phyloP scores from a whole-genome alignment of 23 tunicate species.

The Aplidium turbinatum region DNA sequence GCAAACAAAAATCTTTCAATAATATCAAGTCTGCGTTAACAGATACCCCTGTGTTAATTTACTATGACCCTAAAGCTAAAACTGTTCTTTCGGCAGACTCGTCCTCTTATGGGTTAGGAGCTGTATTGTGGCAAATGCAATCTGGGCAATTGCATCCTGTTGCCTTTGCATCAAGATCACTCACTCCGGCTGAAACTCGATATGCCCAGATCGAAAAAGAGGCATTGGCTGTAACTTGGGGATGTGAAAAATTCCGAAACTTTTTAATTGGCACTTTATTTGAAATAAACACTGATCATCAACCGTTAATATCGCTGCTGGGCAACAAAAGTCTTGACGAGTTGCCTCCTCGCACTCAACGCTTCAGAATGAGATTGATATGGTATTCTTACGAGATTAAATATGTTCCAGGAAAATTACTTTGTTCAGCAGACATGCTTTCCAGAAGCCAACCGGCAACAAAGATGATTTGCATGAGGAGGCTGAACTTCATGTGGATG shows the following conservation, averaged over 20 bases:
- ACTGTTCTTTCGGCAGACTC: slow-evolving; percentile 39
- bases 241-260: background rate
- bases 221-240: slow-evolving; percentile 17
- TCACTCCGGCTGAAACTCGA: slow-evolving; percentile 13
- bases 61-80: background rate
- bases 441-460: background rate
- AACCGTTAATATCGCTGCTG: slow-evolving; percentile 26
- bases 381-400: slow-evolving; percentile 7
- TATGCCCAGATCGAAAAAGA: slow-evolving; percentile 41
- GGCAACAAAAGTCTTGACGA: slow-evolving; percentile 22
- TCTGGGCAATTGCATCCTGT: slow-evolving; percentile 5
- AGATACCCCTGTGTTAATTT: background rate
- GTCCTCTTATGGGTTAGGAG: slow-evolving; percentile 23
- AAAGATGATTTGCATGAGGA: background rate
- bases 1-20: background rate
- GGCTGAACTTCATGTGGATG: slow-evolving; percentile 1
- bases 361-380: slow-evolving; percentile 21
- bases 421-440: slow-evolving; percentile 15
- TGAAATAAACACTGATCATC: slow-evolving; percentile 36
- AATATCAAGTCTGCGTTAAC: background rate
- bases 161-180: slow-evolving; percentile 24
- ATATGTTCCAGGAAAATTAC: slow-evolving; percentile 25
- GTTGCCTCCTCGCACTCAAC: slow-evolving; percentile 3
- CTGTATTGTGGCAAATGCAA: slow-evolving; percentile 13
- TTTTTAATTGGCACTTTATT: slow-evolving; percentile 13